Base-by-base conservation (phyloP, 1,140 invertebrate genomes). In the Drosophila insularis region DNA sequence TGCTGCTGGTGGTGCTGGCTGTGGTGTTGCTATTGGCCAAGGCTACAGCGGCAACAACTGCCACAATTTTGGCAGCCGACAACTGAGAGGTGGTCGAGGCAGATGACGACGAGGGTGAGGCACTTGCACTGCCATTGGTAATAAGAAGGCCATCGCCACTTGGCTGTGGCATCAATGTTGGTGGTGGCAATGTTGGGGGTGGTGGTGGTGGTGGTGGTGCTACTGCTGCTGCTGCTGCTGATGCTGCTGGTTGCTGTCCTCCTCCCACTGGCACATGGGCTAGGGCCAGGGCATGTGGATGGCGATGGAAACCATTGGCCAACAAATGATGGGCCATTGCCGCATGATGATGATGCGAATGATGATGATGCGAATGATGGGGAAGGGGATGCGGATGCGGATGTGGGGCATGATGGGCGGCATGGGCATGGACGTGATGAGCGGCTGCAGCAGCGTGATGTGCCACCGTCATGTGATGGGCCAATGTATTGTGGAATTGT, bases 261-360 rank as follows among this genome's bases (percentile, higher is more conserved):
- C 58, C 6, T 11, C 58, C 53, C 68, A 80, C 72, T 10, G 87
- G 86, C 71, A 90, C 40, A 63, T 72, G 73, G 27, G 27, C 27
- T 0, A 27, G 27, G 27, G 27, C 31, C 84, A 84, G 85, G 68
- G 53, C 65, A 40, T 68, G 53, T 1, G 60, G 66, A 55, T 58
- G 65, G 39, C 63, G 17, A 53, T 87, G 90, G 65, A 81, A 86
- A 8, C 86, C 66, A 67, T 81, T 87, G 68, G 78, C 66, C 60
- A 80, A 31, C 62, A 79, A 78, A 62, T 81, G 81, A 70, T 87
- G 82, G 23, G 81, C 81, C 10, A 81, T 74, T 11, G 81, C 78
- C 0, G 74, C 82, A 31, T 78, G 74, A 60, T 81, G 73, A 46
- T 81, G 79, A 40, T n/a, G n/a, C n/a, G n/a, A n/a, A n/a, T 76